Conservation (phyloP, 2,797 vertebrate species). For the Pangasius macronema region DNA sequence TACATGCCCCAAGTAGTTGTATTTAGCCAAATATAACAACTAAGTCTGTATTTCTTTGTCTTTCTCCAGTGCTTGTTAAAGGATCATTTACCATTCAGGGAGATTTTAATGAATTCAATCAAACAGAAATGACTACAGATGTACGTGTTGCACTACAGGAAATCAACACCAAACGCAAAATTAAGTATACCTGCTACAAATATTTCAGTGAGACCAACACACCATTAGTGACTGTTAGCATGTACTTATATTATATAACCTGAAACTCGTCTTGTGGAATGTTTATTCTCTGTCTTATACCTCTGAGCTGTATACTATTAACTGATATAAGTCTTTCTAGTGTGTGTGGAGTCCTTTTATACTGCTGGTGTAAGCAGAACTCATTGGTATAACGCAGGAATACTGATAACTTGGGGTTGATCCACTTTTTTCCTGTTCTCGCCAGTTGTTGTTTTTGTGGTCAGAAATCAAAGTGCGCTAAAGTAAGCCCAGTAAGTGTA, state of each 20-base stretch:
- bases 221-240: background rate
- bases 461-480: background rate
- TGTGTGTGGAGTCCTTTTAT: background rate
- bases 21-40: conserved; percentile 4
- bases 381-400: background rate
- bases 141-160: conserved; percentile 51
- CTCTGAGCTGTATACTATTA: background rate
- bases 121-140: too few species aligned
- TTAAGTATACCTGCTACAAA: background rate
- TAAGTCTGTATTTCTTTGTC: background rate
- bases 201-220: background rate
- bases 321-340: background rate
- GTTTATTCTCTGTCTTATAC: background rate
- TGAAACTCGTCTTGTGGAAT: background rate
- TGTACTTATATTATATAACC: background rate
- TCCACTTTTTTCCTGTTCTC: background rate
- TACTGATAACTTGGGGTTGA: background rate
- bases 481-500: background rate
- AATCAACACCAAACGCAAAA: background rate
- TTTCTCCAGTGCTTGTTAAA: conserved; percentile 55
- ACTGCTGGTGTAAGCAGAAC: background rate
- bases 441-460: background rate
- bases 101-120: too few species aligned
- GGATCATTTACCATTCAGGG: conserved; percentile 46
- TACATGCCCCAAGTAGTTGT: background rate